Conservation (phyloP, 2,797 vertebrate species). For the Xiphophorus birchmanni region DNA sequence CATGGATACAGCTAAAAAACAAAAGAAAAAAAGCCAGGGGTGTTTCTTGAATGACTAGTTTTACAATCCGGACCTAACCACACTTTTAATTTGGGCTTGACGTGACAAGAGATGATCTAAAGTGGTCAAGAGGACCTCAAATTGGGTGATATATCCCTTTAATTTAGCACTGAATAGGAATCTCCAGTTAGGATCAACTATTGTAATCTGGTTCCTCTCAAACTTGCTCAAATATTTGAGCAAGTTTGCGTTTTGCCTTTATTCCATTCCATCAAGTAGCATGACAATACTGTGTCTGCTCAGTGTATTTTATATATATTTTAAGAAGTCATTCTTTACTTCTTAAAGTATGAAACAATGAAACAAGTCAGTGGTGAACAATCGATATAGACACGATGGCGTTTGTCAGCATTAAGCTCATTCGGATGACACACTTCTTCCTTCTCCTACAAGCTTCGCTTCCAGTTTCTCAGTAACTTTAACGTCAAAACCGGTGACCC, state of each 20-base stretch:
- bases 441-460: not conserved
- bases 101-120: not conserved
- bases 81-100: not conserved
- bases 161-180: not conserved
- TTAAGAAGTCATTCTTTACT: no score
- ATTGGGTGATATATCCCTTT: not conserved
- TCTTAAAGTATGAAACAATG: not conserved
- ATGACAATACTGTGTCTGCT: not conserved
- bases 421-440: not conserved
- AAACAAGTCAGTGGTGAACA: not conserved
- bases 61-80: not conserved
- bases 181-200: no score
- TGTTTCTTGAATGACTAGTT: not conserved
- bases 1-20: no score
- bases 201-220: not conserved
- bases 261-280: not conserved
- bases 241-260: no score
- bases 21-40: not conserved
- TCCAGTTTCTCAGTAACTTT: not conserved
- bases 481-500: not conserved
- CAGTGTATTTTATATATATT: no score
- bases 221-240: not conserved
- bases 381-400: not conserved
- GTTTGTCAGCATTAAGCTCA: not conserved
- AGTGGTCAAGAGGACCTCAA: not conserved